Evolutionary conservation across 2,888 invertebrate genomes (phyloP), one percentile per base, ranked within the genome.

Genomic region (Spodoptera picta): DNA sequence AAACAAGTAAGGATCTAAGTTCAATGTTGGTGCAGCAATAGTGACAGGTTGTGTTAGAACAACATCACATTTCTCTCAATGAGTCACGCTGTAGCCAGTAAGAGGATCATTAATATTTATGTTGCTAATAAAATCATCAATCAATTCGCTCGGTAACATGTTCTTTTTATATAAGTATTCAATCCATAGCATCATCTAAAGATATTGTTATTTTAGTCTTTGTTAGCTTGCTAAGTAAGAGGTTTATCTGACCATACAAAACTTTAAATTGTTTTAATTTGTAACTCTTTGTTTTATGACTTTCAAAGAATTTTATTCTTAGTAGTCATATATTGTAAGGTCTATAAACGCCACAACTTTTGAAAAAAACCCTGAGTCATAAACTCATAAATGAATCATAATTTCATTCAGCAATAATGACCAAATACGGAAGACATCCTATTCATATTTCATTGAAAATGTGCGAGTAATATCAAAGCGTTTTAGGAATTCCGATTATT

Each of bases 401-500:
- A 36, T 36, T 36, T 12, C n/a, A 44, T 36, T 14, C 58, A 7
- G 49, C 44, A n/a, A 24, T 45, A 45, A 59, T 53, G 51, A 74
- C 53, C 10, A 44, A 23, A 45, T 63, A 72, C 59, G 47, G 52
- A 50, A 69, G 62, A 64, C 44, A 69, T 73, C 55, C 56, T 50
- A 77, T 65, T 67, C 36, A 75, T 72, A 64, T 66, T 75, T 76
- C 68, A 74, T 76, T 77, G 71, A 51, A 48, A 75, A 79, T 67
- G 65, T 70, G 80, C 73, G 60, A 70, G 58, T 57, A 55, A 54
- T 49, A 64, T 24, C 46, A 10, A 52, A 64, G 69, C 67, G 60
- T 77, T 80, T 78, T 81, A 80, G 77, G 78, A 81, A 83, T 83
- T 73, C 75, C 11, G 64, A 82, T 81, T 80, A 74, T 58, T 69